Conservation (phyloP, 2,797 vertebrate species). For the Harpagifer antarcticus region DNA sequence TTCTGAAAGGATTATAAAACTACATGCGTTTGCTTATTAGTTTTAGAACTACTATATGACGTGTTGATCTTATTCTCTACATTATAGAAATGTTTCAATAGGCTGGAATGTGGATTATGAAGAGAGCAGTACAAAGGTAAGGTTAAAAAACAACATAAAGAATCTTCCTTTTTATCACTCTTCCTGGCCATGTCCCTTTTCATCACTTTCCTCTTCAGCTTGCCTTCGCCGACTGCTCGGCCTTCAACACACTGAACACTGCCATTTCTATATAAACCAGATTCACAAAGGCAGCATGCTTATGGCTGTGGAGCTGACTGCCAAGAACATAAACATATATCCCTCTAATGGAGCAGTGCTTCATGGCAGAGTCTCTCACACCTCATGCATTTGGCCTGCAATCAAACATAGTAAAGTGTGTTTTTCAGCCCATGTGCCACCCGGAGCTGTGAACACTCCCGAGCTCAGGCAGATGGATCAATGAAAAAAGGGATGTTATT, state of each 20-base stretch:
- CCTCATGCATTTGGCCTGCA: conserved; percentile 13
- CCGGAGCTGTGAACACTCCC: neutral
- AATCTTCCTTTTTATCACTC: conserved; percentile 4
- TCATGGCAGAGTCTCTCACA: conserved; percentile 13
- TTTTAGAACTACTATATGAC: neutral
- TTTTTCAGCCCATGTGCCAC: conserved; percentile 23
- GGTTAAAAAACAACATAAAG: conserved; percentile 5
- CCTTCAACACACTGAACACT: conserved; percentile 25
- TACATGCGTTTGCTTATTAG: neutral
- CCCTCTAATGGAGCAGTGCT: conserved; percentile 26
- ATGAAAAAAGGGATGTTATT: conserved; percentile 49
- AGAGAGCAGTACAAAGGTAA: conserved; percentile 1
- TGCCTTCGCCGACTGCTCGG: neutral
- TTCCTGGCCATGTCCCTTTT: conserved; percentile 30
- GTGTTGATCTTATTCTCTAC: neutral
- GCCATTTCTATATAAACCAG: conserved; percentile 58
- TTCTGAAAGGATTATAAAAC: too few species aligned
- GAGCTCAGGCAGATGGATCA: conserved; percentile 40
- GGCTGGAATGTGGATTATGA: neutral
- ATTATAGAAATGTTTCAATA: neutral
- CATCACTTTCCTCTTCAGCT: conserved; percentile 23
- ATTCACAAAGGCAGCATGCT: conserved; percentile 33
- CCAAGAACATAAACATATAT: conserved; percentile 53
- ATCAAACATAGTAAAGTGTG: conserved; percentile 42
- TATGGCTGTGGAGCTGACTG: conserved; percentile 30